These are phyloP conservation scores for Pemphredon lugubris DNA, from an alignment of 2,888 invertebrate species.

Conservation along the genomic window DNA sequence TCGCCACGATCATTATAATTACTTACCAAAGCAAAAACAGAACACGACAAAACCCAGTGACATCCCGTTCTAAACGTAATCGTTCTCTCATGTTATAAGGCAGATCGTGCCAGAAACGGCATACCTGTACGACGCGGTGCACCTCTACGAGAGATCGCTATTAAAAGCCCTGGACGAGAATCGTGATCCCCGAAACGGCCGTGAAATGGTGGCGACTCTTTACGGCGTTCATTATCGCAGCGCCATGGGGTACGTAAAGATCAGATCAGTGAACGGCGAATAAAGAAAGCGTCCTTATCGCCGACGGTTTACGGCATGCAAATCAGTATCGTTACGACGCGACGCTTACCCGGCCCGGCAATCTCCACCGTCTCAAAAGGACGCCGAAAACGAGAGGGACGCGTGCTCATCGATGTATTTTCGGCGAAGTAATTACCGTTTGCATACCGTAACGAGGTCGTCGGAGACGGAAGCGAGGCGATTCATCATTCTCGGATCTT, in stretches of 20 bases:
- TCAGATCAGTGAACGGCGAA: neutral
- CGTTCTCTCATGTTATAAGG: slow-evolving; percentile 70
- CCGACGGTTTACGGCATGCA: slow-evolving; percentile 13
- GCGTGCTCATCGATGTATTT: slow-evolving; percentile 19
- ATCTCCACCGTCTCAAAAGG: slow-evolving; percentile 12
- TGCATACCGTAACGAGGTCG: slow-evolving; percentile 25
- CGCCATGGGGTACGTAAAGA: slow-evolving; percentile 88
- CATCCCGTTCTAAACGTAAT: slow-evolving; percentile 49
- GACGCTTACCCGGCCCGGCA: slow-evolving; percentile 1
- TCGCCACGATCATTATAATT: no score
- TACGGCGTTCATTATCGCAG: slow-evolving; percentile 90
- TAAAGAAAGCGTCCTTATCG: neutral
- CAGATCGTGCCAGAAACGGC: slow-evolving; percentile 94
- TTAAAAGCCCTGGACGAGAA: slow-evolving; percentile 87
- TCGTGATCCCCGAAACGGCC: slow-evolving; percentile 89
- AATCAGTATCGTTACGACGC: slow-evolving; percentile 13
- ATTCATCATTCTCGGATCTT: slow-evolving; percentile 32
- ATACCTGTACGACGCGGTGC: slow-evolving; percentile 96
- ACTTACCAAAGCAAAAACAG: no score
- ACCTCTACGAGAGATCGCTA: slow-evolving; percentile 93
- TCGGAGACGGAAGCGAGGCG: slow-evolving; percentile 23
- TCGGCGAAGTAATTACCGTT: slow-evolving; percentile 42
- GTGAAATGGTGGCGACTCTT: slow-evolving; percentile 89
- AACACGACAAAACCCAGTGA: no score
- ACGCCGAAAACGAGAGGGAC: neutral